A percentile compares a stretch with the other conserved stretches of the same genome.
These are phyloP conservation scores for Pseudorectes ferrugineus DNA, from an alignment of 2,113 vertebrate species.

Conservation along the genomic window DNA sequence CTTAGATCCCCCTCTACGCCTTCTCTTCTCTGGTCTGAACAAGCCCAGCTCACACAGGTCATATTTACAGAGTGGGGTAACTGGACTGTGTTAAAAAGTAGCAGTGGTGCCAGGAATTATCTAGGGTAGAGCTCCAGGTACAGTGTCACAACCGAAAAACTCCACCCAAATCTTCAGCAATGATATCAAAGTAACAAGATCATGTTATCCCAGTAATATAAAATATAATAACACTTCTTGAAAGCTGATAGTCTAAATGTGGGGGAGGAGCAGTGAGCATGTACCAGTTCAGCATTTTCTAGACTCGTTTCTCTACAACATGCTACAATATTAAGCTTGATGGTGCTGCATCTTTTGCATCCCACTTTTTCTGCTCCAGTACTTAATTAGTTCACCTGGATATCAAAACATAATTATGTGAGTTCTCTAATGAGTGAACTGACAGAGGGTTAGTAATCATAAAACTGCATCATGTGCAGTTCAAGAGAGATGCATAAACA, in stretches of 20 bases:
- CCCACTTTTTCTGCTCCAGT: neutral
- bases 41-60: neutral
- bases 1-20: fast-evolving
- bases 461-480: neutral
- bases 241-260: neutral
- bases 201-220: neutral
- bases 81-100: neutral
- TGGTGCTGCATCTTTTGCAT: neutral
- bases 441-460: neutral
- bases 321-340: neutral
- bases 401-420: neutral
- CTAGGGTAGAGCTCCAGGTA: neutral
- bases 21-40: neutral
- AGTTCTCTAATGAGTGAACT: neutral
- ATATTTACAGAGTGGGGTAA: neutral
- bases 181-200: neutral
- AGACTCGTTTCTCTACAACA: neutral
- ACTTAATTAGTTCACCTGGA: neutral
- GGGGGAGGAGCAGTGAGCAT: neutral
- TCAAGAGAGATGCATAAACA: neutral
- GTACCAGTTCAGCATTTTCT: neutral
- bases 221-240: neutral
- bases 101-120: neutral
- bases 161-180: neutral
- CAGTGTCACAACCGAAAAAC: neutral